phyloP scores from a whole-genome alignment of 2,113 vertebrate genomes.

The Atractosteus spatula region DNA sequence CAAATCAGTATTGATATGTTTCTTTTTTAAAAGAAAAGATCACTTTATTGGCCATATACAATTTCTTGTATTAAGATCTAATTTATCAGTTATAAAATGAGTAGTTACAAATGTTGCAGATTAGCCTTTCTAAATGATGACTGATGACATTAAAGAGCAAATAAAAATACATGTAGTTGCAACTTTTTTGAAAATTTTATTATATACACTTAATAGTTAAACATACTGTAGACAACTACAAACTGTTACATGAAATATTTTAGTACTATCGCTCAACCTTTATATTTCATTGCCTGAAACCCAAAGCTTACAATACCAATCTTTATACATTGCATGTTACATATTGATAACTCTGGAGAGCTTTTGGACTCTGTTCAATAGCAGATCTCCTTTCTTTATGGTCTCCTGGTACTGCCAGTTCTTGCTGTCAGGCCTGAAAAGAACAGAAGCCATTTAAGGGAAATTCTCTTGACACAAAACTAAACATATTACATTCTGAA shows the following conservation, averaged over 20 bases:
- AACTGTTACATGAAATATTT: slow-evolving; percentile 25
- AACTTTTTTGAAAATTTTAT: slow-evolving; percentile 29
- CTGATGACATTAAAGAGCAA: not conserved
- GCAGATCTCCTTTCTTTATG: slow-evolving; percentile 96
- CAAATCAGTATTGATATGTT: too few species aligned
- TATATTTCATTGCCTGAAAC: slow-evolving; percentile 48
- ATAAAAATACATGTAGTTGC: not conserved
- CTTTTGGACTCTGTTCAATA: slow-evolving; percentile 97
- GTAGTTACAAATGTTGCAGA: too few species aligned
- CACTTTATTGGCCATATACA: too few species aligned
- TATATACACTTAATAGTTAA: slow-evolving; percentile 44
- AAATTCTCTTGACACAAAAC: too few species aligned
- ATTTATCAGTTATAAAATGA: too few species aligned
- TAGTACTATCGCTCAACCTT: slow-evolving; percentile 43
- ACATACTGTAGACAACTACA: slow-evolving; percentile 50
- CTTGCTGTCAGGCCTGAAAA: slow-evolving; percentile 91
- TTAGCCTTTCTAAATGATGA: too few species aligned
- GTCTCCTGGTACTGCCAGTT: slow-evolving; percentile 99
- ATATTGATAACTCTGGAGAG: slow-evolving; percentile 97
- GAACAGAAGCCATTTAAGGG: not conserved
- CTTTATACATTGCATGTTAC: slow-evolving; percentile 53
- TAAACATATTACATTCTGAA: too few species aligned
- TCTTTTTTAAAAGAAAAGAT: too few species aligned
- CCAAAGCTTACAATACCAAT: too few species aligned
- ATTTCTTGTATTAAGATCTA: too few species aligned